These are phyloP conservation scores for Tragelaphus eurycerus DNA, from an alignment of 2,797 vertebrate genomes.

Conservation along the genomic window DNA sequence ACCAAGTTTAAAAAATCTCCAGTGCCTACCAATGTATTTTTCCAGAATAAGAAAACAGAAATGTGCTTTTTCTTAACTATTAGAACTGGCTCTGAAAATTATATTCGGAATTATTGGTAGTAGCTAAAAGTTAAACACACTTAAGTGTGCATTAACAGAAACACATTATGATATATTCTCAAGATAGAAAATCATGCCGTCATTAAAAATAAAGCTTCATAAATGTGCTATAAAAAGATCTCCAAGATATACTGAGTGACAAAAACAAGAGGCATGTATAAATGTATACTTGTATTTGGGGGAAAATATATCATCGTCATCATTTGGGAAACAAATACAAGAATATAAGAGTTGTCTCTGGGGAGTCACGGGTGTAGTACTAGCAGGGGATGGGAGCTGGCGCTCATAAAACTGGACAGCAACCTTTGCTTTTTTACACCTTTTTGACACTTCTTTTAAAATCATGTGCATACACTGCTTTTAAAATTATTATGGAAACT, in stretches of 20 bases:
- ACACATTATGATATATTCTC: background rate
- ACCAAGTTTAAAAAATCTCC: background rate
- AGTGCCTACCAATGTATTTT: background rate
- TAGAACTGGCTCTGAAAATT: slow-evolving; percentile 3
- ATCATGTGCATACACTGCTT: background rate
- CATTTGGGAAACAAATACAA: background rate
- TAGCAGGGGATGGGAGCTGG: background rate
- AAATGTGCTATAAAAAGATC: background rate
- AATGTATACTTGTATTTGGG: background rate
- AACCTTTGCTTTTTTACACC: background rate
- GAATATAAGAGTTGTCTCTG: background rate
- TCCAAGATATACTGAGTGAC: background rate
- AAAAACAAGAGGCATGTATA: background rate
- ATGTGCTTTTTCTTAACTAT: background rate
- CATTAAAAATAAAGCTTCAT: background rate
- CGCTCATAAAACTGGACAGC: background rate
- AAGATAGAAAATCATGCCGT: background rate
- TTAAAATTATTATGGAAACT: background rate
- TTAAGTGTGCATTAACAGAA: background rate
- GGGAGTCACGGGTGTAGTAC: background rate
- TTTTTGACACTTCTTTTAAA: background rate
- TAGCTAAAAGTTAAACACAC: background rate
- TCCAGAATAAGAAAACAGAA: slow-evolving; percentile 1
- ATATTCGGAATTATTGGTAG: background rate
- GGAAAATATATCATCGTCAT: background rate